Conservation (phyloP, 2,797 vertebrate genomes). For the Smutsia temminckii region DNA sequence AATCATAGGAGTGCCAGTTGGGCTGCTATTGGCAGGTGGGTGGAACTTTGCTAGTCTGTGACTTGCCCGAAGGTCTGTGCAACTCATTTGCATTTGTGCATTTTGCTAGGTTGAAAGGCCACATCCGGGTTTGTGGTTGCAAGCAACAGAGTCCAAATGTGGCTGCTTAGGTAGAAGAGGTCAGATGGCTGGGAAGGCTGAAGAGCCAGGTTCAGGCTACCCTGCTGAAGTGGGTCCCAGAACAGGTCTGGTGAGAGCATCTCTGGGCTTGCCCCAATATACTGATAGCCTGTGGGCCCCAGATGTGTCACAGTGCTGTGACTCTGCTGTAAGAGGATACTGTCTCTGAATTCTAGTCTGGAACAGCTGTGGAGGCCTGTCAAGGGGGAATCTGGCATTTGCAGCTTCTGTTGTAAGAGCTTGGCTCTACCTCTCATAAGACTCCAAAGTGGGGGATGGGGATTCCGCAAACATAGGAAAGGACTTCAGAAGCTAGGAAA, state of each 20-base stretch:
- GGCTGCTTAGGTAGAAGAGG: neutral
- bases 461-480: neutral
- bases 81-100: neutral
- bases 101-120: neutral
- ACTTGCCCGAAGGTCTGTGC: neutral
- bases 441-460: neutral
- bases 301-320: neutral
- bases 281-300: neutral
- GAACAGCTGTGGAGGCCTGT: neutral
- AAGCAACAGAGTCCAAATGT: neutral
- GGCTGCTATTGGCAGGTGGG: neutral
- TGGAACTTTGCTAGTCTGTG: neutral
- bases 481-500: neutral
- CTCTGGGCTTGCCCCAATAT: neutral
- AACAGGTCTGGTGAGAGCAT: neutral
- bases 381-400: no score
- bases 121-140: neutral
- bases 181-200: neutral
- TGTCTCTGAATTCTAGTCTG: neutral
- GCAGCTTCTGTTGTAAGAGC: neutral
- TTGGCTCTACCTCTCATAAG: neutral
- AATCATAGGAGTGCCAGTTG: accelerated
- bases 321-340: neutral
- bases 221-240: neutral
- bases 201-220: neutral